Evolutionary conservation across 2,113 vertebrate genomes (phyloP).

Genomic region (Hippoglossus stenolepis): DNA sequence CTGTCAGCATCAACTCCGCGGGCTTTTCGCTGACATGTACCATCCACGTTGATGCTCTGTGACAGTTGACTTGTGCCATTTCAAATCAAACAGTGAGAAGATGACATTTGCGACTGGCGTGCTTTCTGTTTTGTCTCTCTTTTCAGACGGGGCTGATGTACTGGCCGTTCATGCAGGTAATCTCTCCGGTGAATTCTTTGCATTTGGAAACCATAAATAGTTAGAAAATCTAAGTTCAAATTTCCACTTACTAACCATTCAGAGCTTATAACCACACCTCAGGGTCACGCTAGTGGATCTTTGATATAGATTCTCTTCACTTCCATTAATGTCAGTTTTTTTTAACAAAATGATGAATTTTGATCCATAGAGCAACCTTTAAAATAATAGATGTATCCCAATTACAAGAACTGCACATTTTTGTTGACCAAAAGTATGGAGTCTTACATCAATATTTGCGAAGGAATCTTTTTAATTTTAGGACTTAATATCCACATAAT

Average conservation of each 20-base stretch:
- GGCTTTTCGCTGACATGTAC: neutral
- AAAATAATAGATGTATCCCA: neutral
- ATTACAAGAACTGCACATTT: no score
- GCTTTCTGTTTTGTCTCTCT: conserved; percentile 50
- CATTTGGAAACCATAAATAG: neutral
- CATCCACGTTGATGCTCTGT: neutral
- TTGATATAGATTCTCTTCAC: no score
- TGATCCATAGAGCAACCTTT: neutral
- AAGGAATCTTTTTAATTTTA: no score
- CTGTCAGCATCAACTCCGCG: neutral
- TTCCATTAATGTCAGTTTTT: neutral
- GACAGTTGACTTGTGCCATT: neutral
- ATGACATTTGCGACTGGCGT: neutral
- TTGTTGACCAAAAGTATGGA: no score
- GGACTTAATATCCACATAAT: no score
- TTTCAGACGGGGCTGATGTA: conserved; percentile 91
- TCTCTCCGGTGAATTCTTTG: neutral
- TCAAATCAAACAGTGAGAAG: neutral
- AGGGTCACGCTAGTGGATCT: no score
- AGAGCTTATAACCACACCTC: no score
- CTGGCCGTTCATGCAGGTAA: conserved; percentile 94
- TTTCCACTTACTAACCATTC: neutral
- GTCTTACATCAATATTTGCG: no score
- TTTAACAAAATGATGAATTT: neutral
- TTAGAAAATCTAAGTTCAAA: neutral